Evolutionary conservation across 1,140 invertebrate genomes (phyloP), one percentile per base, ranked within the genome.

Genomic region (Pantala flavescens): DNA sequence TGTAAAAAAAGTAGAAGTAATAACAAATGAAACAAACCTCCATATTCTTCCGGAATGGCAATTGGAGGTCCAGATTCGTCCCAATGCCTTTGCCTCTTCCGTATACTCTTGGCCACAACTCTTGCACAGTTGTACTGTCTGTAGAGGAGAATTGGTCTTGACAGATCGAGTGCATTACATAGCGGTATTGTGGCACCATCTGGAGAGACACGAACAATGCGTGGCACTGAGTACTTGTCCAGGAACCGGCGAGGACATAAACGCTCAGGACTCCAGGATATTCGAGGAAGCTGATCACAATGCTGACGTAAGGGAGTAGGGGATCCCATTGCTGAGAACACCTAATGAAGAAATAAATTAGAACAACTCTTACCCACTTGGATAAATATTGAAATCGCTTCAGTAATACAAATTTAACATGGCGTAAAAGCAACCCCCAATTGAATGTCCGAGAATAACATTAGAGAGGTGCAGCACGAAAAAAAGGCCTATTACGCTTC

Each of bases 41-140:
- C 78, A 74, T 81, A 82, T 42, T 79, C 80, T 70, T 82, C 82
- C 16, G 82, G 82, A 74, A 82, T 80, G 55, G 81, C 78, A 24
- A 82, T 74, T 70, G 78, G 78, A 7, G 80, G 78, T 43, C 81
- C 82, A 23, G 49, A 19, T 14, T 63, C 49, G 3, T 63, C 49
- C 49, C 49, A 63, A 19, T 63, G 49, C 12, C 49, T 21, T 12
- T 21, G 14, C 49, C 49, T 16, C 79, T 77, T 36, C 79, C 78
- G 76, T 23, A 82, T 71, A 73, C 80, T 81, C 70, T 78, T 79
- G 16, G 78, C 82, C 71, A 79, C 77, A 0, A 82, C 79, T 78
- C 81, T 81, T 49, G 78, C 77, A 28, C 78, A 75, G 11, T 77
- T 76, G 73, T 80, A 81, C 24, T 78, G 80, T 71, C 79, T 78